These are phyloP conservation scores for Acestrorhynchus altus DNA, from an alignment of 2,797 vertebrate species.

Conservation along the genomic window DNA sequence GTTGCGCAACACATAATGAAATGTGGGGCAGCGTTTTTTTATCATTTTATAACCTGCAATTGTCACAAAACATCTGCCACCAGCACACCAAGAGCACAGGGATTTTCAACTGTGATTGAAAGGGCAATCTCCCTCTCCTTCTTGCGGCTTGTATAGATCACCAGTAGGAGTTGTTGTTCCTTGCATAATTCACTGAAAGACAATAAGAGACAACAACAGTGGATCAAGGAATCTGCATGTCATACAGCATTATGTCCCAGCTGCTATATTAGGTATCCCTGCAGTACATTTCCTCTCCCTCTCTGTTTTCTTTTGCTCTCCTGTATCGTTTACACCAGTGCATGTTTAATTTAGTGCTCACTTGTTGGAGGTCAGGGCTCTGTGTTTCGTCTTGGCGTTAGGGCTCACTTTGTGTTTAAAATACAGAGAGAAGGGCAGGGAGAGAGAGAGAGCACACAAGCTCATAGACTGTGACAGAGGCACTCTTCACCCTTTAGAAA, in stretches of 20 bases:
- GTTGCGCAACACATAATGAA: neutral
- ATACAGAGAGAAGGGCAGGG: constrained; percentile 25
- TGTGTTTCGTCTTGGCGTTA: constrained; percentile 47
- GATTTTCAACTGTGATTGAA: constrained; percentile 32
- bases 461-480: neutral
- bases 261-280: constrained; percentile 33
- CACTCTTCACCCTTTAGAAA: neutral
- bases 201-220: constrained; percentile 21
- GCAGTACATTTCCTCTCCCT: constrained; percentile 9
- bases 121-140: constrained; percentile 23
- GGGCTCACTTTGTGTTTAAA: constrained; percentile 38
- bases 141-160: constrained; percentile 23
- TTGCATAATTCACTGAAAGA: constrained; percentile 34
- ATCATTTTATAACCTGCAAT: constrained; percentile 1
- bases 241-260: constrained; percentile 1
- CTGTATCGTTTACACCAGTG: constrained; percentile 62
- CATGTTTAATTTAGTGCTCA: constrained; percentile 69
- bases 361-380: constrained; percentile 53
- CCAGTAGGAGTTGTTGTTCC: constrained; percentile 11
- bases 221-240: neutral
- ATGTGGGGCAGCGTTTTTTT: neutral
- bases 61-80: constrained; percentile 45
- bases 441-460: constrained; percentile 40
- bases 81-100: constrained; percentile 6
- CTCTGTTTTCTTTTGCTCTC: constrained; percentile 23